Conservation (phyloP, 2,113 vertebrate genomes). For the Melanocharis versteri region DNA sequence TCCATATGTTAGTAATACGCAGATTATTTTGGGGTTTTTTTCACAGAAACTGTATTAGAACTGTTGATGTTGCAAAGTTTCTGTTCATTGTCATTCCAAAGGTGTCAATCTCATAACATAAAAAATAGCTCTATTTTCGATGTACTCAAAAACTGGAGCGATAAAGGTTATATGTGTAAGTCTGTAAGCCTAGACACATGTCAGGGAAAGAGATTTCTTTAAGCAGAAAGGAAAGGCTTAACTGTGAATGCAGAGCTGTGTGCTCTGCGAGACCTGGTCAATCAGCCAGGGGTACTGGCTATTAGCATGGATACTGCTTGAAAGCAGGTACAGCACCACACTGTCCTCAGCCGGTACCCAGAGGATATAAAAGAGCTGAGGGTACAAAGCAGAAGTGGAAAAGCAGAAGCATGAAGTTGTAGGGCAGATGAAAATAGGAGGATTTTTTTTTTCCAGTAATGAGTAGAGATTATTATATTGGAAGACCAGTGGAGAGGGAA, state of each 20-base stretch:
- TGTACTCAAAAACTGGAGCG: neutral
- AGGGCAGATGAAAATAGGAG: neutral
- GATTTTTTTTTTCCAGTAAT: neutral
- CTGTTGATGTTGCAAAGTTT: neutral
- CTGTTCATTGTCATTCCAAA: neutral
- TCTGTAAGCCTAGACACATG: neutral
- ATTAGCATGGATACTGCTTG: neutral
- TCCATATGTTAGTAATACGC: neutral
- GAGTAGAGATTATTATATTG: neutral
- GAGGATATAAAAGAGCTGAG: neutral
- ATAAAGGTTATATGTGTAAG: neutral
- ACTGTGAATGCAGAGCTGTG: neutral
- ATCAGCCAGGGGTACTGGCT: neutral
- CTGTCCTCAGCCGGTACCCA: neutral
- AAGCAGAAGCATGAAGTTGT: neutral
- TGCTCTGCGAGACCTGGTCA: neutral
- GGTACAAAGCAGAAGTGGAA: neutral
- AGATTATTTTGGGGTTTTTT: neutral
- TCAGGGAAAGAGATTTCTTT: neutral
- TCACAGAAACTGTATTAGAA: neutral
- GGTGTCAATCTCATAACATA: neutral
- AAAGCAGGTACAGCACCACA: neutral
- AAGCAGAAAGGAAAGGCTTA: neutral
- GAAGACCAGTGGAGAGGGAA: fast-evolving
- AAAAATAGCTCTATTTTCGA: neutral